Evolutionary conservation across 1,140 invertebrate species (phyloP).

Genomic region (Temnothorax nylanderi): DNA sequence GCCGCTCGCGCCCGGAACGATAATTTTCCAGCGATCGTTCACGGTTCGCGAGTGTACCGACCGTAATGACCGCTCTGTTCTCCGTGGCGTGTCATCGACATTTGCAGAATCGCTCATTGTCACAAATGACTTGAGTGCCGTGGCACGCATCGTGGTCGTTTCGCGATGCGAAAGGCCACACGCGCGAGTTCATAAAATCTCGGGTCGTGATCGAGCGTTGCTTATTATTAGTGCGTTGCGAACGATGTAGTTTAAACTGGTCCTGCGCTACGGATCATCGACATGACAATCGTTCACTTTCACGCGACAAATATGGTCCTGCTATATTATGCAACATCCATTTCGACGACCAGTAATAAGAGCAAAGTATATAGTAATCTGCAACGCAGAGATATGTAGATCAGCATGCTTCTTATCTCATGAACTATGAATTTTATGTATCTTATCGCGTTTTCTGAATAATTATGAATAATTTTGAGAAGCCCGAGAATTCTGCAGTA

Average conservation of each 20-base stretch:
- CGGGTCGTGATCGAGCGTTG: constrained; percentile 7
- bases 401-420: not conserved
- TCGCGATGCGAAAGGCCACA: constrained; percentile 47
- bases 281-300: constrained; percentile 36
- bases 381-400: too few relatives aligned
- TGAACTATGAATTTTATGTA: not conserved
- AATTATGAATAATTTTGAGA: constrained; percentile 1
- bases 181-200: constrained; percentile 21
- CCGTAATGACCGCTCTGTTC: constrained; percentile 59
- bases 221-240: constrained; percentile 59
- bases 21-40: constrained; percentile 57
- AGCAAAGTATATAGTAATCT: not conserved
- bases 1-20: constrained; percentile 44
- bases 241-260: constrained; percentile 29
- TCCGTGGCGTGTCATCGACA: constrained; percentile 69
- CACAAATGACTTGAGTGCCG: constrained; percentile 55
- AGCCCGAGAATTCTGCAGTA: not conserved
- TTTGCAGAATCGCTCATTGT: constrained; percentile 68
- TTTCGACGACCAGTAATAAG: not conserved
- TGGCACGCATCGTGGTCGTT: constrained; percentile 4
- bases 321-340: constrained; percentile 33
- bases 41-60: constrained; percentile 56
- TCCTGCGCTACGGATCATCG: not conserved
- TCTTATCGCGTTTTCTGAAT: not conserved
- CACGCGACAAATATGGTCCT: constrained; percentile 30